These are phyloP conservation scores for Pseudorectes ferrugineus DNA, from an alignment of 2,113 vertebrate genomes.

Conservation along the genomic window DNA sequence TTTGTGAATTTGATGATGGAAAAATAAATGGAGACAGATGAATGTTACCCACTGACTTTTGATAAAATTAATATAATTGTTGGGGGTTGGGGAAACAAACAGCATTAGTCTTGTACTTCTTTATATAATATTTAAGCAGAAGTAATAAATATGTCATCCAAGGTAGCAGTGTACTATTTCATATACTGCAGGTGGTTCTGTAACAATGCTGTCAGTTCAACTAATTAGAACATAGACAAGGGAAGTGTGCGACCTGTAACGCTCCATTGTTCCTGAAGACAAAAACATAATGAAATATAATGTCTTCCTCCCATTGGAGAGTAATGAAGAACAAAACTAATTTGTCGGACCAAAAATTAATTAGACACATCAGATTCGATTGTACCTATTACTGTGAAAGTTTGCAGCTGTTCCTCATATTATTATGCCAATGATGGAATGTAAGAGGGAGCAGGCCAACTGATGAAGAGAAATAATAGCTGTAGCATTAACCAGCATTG, in stretches of 20 bases:
- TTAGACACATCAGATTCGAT: slow-evolving; percentile 76
- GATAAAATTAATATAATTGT: slow-evolving; percentile 2
- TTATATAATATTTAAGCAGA: slow-evolving; percentile 11
- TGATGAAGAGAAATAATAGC: slow-evolving; percentile 29
- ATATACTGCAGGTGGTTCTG: slow-evolving; percentile 56
- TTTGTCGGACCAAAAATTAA: slow-evolving; percentile 80
- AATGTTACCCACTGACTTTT: not conserved
- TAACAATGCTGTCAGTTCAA: slow-evolving; percentile 67
- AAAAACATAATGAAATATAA: slow-evolving; percentile 77
- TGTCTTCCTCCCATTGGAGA: slow-evolving; percentile 74
- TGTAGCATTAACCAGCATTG: not conserved
- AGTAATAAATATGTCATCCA: slow-evolving; percentile 6
- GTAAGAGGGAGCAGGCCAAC: slow-evolving; percentile 32
- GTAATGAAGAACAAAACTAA: slow-evolving; percentile 80
- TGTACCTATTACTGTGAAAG: slow-evolving; percentile 74
- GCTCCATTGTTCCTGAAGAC: slow-evolving; percentile 69
- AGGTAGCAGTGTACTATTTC: not conserved
- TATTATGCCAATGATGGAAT: slow-evolving; percentile 42
- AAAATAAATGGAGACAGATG: slow-evolving; percentile 9
- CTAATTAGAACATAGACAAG: slow-evolving; percentile 72
- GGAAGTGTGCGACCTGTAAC: slow-evolving; percentile 59
- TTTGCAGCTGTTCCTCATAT: slow-evolving; percentile 68
- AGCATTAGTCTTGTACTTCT: not conserved
- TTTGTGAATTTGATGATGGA: not conserved
- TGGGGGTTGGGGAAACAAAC: not conserved